Conservation (phyloP, 2,113 vertebrate genomes). For the Brachirus orientalis region DNA sequence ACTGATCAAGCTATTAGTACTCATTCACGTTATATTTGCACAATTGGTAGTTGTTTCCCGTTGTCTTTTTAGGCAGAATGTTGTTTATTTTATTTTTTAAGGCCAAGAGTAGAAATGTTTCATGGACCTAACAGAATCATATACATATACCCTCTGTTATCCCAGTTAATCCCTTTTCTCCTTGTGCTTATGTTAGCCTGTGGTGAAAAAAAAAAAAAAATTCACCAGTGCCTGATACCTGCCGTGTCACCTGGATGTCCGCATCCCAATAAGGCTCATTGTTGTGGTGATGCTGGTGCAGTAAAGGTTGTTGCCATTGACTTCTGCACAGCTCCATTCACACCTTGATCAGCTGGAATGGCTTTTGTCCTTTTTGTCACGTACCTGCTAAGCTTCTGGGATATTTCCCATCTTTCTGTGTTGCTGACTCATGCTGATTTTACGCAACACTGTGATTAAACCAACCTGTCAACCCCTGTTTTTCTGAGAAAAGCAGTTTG, state of each 20-base stretch:
- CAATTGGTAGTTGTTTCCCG: no score
- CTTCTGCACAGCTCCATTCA: constrained; percentile 32
- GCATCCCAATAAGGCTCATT: constrained; percentile 6
- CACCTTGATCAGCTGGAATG: constrained; percentile 60
- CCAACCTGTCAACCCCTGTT: constrained; percentile 22
- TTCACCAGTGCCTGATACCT: constrained; percentile 28
- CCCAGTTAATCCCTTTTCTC: background rate
- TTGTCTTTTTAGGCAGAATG: no score
- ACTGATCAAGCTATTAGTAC: no score
- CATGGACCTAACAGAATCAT: constrained; percentile 3
- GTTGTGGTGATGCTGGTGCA: constrained; percentile 24
- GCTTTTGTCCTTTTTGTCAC: constrained; percentile 66
- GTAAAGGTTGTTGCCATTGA: constrained; percentile 51
- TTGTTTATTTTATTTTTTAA: no score
- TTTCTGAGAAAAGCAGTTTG: constrained; percentile 13
- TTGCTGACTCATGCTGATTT: constrained; percentile 46
- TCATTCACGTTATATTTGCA: no score
- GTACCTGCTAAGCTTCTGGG: constrained; percentile 69
- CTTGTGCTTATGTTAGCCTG: background rate
- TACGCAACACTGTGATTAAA: constrained; percentile 47
- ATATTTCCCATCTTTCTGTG: constrained; percentile 35
- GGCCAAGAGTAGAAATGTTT: background rate
- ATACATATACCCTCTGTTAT: background rate
- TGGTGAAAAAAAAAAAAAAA: no score
- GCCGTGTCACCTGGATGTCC: constrained; percentile 20